Percentiles rank a stretch among this genome's conserved stretches.
Conservation (phyloP, 2,113 vertebrate genomes). For the Morone saxatilis region DNA sequence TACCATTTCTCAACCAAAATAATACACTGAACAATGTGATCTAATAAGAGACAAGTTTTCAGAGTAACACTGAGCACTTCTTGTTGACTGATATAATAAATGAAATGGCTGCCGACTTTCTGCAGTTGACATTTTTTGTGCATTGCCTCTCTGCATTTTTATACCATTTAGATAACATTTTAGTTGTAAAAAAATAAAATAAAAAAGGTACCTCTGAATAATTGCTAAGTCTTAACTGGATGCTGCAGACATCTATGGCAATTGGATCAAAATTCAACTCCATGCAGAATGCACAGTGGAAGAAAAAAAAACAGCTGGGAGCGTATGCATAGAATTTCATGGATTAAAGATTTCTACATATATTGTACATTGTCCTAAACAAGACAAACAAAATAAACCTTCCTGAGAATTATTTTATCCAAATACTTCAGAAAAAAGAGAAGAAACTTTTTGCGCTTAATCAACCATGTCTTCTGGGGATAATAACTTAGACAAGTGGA, state of each 20-base stretch:
- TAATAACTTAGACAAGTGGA: slow-evolving; percentile 71
- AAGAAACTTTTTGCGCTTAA: slow-evolving; percentile 66
- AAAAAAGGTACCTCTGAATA: slow-evolving; percentile 41
- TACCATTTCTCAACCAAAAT: slow-evolving; percentile 35
- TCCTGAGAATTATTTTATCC: slow-evolving; percentile 20
- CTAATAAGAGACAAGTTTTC: slow-evolving; percentile 33
- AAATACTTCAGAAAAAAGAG: slow-evolving; percentile 24
- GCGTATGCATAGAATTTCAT: slow-evolving; percentile 36
- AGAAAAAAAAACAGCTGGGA: not conserved
- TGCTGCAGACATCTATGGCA: slow-evolving; percentile 49
- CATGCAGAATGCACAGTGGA: slow-evolving; percentile 20
- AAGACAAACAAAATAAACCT: slow-evolving; percentile 44
- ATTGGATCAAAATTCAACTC: slow-evolving; percentile 52
- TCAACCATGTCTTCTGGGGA: slow-evolving; percentile 65
- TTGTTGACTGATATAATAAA: slow-evolving; percentile 53
- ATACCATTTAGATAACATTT: slow-evolving; percentile 51
- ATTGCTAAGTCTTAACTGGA: slow-evolving; percentile 58
- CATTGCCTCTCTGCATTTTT: slow-evolving; percentile 41
- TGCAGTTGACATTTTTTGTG: slow-evolving; percentile 40
- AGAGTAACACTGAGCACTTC: slow-evolving; percentile 27
- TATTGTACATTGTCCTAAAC: slow-evolving; percentile 35
- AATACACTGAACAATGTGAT: slow-evolving; percentile 11
- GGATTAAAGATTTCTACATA: slow-evolving; percentile 34
- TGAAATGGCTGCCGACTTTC: slow-evolving; percentile 44
- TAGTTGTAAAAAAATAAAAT: slow-evolving; percentile 14